Percentiles rank a stretch among this genome's conserved stretches.
Evolutionary conservation across 2,797 vertebrate genomes (phyloP).

Genomic region (Cryptoprocta ferox): DNA sequence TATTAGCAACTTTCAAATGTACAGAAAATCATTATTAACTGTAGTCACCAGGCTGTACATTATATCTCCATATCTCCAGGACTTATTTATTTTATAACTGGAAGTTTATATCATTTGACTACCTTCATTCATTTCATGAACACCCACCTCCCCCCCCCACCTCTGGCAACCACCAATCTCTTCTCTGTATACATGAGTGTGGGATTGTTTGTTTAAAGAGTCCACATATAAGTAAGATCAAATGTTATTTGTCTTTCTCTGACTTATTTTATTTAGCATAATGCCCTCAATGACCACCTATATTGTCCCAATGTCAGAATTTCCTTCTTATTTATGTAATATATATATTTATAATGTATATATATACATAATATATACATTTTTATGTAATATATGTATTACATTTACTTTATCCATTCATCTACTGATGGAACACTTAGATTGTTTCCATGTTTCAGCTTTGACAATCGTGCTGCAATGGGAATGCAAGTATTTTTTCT

Average conservation of each 20-base stretch:
- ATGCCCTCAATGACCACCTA: background rate
- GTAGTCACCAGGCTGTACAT: background rate
- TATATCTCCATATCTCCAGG: background rate
- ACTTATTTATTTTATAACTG: background rate
- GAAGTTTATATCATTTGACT: background rate
- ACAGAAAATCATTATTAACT: background rate
- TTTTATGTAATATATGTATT: background rate
- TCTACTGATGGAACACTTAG: background rate
- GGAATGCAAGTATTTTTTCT: background rate
- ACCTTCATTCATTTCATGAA: background rate
- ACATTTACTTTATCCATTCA: background rate
- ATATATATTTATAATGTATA: too few relatives aligned
- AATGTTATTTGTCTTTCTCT: background rate
- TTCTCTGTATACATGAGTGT: background rate
- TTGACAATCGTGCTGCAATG: background rate
- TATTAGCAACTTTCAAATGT: background rate
- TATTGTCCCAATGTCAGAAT: background rate
- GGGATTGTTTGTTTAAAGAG: background rate
- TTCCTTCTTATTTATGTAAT: background rate
- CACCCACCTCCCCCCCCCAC: too few relatives aligned
- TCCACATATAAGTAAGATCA: background rate
- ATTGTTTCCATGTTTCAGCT: background rate
- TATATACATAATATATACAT: background rate
- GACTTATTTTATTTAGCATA: background rate
- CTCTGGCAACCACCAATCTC: background rate